Evolutionary conservation across 2,888 invertebrate genomes (phyloP).

Genomic region (Drosophila monieri): DNA sequence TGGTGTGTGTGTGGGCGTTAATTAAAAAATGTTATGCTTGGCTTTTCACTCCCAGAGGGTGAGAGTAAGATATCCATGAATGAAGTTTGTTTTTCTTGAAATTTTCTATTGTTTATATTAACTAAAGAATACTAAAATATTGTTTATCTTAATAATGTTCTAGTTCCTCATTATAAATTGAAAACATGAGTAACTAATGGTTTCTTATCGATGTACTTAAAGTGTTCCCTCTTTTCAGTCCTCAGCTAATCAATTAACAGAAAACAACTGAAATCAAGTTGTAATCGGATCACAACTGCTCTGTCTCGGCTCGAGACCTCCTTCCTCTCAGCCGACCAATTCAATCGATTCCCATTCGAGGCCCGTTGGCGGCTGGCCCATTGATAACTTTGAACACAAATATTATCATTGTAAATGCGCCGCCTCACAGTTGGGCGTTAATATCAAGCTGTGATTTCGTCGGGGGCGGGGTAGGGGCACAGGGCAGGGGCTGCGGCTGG

Average conservation of each 20-base stretch:
- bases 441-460: conserved; percentile 77
- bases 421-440: conserved; percentile 81
- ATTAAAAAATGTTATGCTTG: conserved; percentile 42
- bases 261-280: conserved; percentile 37
- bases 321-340: conserved; percentile 1
- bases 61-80: background rate
- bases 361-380: conserved; percentile 56
- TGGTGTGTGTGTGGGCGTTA: conserved; percentile 29
- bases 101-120: no score
- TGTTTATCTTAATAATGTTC: background rate
- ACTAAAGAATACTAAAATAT: background rate
- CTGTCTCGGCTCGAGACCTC: conserved; percentile 2
- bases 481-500: no score
- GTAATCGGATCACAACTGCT: conserved; percentile 29
- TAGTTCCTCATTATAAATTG: background rate
- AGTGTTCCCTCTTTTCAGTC: conserved; percentile 1
- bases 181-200: background rate
- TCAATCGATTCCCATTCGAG: conserved; percentile 40
- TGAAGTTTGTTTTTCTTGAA: background rate
- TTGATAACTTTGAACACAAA: conserved; percentile 77
- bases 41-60: conserved; percentile 7
- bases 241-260: conserved; percentile 34
- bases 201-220: conserved; percentile 2
- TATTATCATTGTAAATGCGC: conserved; percentile 79
- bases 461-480: conserved; percentile 5